Conservation (phyloP, 1,140 invertebrate species). For the Caenorhabditis inopinata region DNA sequence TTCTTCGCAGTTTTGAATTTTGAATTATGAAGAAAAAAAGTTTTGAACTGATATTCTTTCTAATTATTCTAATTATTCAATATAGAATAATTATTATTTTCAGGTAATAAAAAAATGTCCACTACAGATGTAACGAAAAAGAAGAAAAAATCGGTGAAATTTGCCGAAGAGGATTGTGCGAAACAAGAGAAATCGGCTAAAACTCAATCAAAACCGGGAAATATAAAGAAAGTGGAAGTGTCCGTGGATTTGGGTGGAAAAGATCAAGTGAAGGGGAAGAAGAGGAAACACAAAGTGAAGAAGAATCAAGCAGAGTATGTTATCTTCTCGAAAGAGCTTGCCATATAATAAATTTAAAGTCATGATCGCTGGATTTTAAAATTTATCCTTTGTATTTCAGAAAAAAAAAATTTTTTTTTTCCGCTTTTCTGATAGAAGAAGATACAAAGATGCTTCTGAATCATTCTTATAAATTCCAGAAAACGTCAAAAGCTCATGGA, state of each 20-base stretch:
- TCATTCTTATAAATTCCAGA: constrained; percentile 5
- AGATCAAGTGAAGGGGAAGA: not conserved
- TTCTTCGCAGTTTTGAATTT: too few relatives aligned
- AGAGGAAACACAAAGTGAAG: not conserved
- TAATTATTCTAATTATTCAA: not conserved
- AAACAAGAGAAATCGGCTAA: not conserved
- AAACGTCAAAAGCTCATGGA: constrained; percentile 41
- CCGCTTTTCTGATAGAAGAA: too few relatives aligned
- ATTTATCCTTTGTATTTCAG: too few relatives aligned
- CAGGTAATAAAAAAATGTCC: not conserved
- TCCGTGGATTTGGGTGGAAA: not conserved
- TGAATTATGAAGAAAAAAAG: too few relatives aligned
- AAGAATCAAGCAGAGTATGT: constrained; percentile 16
- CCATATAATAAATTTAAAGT: too few relatives aligned
- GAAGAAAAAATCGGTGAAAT: constrained; percentile 17
- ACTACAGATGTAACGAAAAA: not conserved
- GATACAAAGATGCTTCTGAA: too few relatives aligned
- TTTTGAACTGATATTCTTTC: not conserved
- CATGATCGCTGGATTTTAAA: too few relatives aligned
- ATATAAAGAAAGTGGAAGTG: constrained; percentile 20
- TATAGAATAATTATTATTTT: not conserved
- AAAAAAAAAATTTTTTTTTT: too few relatives aligned
- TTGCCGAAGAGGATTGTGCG: not conserved
- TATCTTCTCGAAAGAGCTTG: too few relatives aligned
- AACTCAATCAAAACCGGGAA: not conserved